These are phyloP conservation scores for Odontesthes bonariensis DNA, from an alignment of 2,113 vertebrate genomes.

Conservation along the genomic window DNA sequence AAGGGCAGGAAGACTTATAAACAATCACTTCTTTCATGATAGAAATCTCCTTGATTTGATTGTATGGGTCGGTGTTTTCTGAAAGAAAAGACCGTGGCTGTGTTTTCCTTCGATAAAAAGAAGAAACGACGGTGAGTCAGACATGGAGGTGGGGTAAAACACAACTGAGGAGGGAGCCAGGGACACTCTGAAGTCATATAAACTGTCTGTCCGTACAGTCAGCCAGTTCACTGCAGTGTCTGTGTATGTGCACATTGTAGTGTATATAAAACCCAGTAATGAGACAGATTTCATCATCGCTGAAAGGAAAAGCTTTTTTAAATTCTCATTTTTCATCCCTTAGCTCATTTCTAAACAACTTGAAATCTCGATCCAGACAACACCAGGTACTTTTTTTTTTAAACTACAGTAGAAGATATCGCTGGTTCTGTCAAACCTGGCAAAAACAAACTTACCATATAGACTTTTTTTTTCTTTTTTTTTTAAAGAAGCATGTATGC, in stretches of 20 bases:
- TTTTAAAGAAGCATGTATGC: slow-evolving; percentile 12
- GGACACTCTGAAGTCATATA: slow-evolving; percentile 51
- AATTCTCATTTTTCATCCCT: slow-evolving; percentile 9
- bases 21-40: not conserved
- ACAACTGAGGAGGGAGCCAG: slow-evolving; percentile 43
- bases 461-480: not conserved
- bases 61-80: slow-evolving; percentile 14
- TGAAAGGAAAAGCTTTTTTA: slow-evolving; percentile 22
- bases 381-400: not conserved
- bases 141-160: slow-evolving; percentile 54
- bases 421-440: slow-evolving; percentile 6
- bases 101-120: slow-evolving; percentile 50
- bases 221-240: slow-evolving; percentile 26
- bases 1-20: slow-evolving; percentile 43
- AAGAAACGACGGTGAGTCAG: slow-evolving; percentile 57
- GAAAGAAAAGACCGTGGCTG: slow-evolving; percentile 20
- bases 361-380: slow-evolving; percentile 5
- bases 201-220: slow-evolving; percentile 47
- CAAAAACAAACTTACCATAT: slow-evolving; percentile 3
- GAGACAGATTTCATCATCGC: slow-evolving; percentile 6
- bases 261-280: not conserved
- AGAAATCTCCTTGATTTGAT: slow-evolving; percentile 56
- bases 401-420: not conserved
- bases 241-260: not conserved
- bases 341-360: slow-evolving; percentile 3